phyloP scores from a whole-genome alignment of 2,797 vertebrate genomes.

The Lepus oiostolus region DNA sequence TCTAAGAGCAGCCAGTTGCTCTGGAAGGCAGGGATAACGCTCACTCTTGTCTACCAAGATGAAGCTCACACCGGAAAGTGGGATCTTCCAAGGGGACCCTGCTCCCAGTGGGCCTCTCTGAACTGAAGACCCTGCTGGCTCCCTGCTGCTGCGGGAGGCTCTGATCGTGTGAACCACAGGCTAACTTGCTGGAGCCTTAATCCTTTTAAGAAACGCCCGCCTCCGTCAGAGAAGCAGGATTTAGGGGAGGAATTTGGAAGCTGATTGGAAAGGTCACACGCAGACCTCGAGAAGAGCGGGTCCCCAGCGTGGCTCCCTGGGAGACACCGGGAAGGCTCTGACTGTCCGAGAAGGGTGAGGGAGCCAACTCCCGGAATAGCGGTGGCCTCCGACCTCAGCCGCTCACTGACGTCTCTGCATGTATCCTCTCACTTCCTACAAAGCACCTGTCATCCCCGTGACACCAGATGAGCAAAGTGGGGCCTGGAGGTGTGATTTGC shows the following conservation, averaged over 20 bases:
- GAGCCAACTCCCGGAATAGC: not conserved
- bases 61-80: conserved; percentile 20
- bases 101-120: not conserved
- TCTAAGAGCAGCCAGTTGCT: not conserved
- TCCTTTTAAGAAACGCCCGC: not conserved
- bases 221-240: conserved; percentile 17
- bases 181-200: conserved; percentile 29
- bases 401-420: not conserved
- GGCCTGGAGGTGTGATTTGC: not conserved
- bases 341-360: not conserved
- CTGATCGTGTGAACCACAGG: not conserved
- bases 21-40: not conserved
- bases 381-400: not conserved
- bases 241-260: conserved; percentile 27
- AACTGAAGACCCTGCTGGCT: not conserved
- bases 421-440: not conserved
- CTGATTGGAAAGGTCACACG: not conserved
- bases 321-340: not conserved
- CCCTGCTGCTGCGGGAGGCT: not conserved
- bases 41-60: not conserved
- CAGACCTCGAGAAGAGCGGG: not conserved
- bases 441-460: not conserved
- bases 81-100: not conserved
- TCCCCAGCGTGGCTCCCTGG: not conserved
- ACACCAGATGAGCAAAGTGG: conserved; percentile 17